Evolutionary conservation across 30 jellyfish, hydroid and myxozoan species (phyloP).

Genomic region (Hydractinia symbiolongicarpus): DNA sequence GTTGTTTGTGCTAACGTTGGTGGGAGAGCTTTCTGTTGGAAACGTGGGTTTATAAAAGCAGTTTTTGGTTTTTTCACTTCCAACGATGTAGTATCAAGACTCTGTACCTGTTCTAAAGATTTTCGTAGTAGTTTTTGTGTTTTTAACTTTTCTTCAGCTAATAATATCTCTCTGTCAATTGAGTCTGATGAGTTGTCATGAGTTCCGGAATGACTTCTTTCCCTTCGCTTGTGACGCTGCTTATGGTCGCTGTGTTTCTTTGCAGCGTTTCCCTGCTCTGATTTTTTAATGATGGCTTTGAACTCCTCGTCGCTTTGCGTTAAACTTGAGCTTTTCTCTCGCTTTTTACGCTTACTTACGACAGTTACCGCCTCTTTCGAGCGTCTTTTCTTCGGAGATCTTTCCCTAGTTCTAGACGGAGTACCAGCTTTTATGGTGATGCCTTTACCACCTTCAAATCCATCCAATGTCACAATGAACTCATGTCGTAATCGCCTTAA

Average conservation of each 20-base stretch:
- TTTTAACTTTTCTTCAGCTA: conserved; percentile 33
- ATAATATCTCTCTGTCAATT: conserved; percentile 22
- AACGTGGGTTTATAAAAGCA: conserved; percentile 32
- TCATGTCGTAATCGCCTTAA: conserved; percentile 22
- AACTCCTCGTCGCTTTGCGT: conserved; percentile 39
- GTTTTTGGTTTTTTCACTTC: conserved; percentile 27
- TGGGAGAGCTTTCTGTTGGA: conserved; percentile 9
- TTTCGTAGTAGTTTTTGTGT: conserved; percentile 33
- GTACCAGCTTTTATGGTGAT: conserved; percentile 16
- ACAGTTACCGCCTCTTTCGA: background rate
- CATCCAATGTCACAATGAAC: conserved; percentile 40
- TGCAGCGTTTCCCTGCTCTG: background rate
- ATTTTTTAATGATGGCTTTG: conserved; percentile 19
- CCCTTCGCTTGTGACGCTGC: conserved; percentile 7
- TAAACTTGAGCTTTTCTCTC: conserved; percentile 7
- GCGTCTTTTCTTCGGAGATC: background rate
- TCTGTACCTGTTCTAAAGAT: conserved; percentile 39
- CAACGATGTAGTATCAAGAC: conserved; percentile 10
- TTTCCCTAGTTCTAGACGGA: conserved; percentile 6
- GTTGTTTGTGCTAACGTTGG: conserved; percentile 22
- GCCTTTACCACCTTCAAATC: conserved; percentile 30
- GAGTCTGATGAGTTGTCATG: background rate
- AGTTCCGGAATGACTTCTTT: background rate
- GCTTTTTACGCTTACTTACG: background rate
- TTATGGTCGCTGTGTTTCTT: background rate